Evolutionary conservation across 2,797 vertebrate genomes (phyloP), one percentile per base, ranked within the genome.

Genomic region (Enteromius radiatus): DNA sequence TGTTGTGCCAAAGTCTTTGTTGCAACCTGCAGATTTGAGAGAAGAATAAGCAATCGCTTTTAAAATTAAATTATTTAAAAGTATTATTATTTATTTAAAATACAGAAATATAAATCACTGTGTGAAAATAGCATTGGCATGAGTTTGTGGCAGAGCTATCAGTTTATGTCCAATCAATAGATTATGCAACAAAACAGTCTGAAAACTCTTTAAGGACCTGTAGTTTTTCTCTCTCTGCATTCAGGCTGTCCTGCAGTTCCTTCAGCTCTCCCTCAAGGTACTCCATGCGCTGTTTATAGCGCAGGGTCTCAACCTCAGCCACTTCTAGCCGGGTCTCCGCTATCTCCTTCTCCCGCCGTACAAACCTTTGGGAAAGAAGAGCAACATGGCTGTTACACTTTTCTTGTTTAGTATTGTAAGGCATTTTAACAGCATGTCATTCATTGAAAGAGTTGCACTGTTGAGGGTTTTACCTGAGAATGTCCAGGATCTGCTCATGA

Each of bases 331-430:
- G 96, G 0, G 97, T 97, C 92, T 99, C 98, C 0, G 97, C 95
- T 45, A 99, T 96, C 91, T 99, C 98, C 88, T 99, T 99, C 89
- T 99, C 98, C 76, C 97, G 92, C 14, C 98, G 97, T 85, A 99
- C 97, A 88, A 99, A 99, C 86, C 98, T 99, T 75, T 47, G 33
- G 5, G 1, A 4, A 45, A 10, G 26, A 43, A 23, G 4, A 3
- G 14, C 15, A 5, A 31, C n/a, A 15, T n/a, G 5, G 45, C 28
- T 26, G n/a, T 4, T 5, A 31, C 12, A 10, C 14, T 9, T 63
- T 45, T 28, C 10, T 69, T 52, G 0, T 11, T 26, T 52, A 67
- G 11, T 38, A 11, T 2, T 41, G 47, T 1, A 63, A 45, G 10
- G 41, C 56, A 45, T 63, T 63, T 47, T 33, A 45, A 64, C 19